Evolutionary conservation across 2,113 vertebrate genomes (phyloP).

Genomic region (Gymnobelideus leadbeateri): DNA sequence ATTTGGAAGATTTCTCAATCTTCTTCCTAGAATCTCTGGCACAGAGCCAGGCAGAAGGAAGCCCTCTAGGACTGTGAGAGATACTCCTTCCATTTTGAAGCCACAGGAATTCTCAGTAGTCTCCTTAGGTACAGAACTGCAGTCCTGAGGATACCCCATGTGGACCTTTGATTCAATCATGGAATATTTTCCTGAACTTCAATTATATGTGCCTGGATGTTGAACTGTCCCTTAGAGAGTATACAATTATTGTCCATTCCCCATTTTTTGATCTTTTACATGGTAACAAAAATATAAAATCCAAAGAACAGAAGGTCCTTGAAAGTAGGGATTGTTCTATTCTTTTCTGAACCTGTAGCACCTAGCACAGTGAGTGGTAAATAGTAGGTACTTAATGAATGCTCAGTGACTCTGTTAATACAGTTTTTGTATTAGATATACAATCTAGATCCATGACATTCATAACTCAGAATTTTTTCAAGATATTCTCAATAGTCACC

Average conservation of each 20-base stretch:
- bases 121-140: neutral
- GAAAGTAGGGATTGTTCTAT: neutral
- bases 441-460: neutral
- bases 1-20: neutral
- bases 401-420: neutral
- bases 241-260: neutral
- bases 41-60: neutral
- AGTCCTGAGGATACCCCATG: neutral
- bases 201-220: neutral
- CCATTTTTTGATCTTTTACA: neutral
- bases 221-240: neutral
- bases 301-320: neutral
- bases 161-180: neutral
- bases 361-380: neutral
- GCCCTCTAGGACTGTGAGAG: neutral
- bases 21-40: neutral
- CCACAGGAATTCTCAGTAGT: neutral
- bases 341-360: neutral
- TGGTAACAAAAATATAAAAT: neutral
- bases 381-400: neutral
- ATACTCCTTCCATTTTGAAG: neutral
- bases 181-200: neutral
- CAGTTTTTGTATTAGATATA: neutral
- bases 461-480: neutral
- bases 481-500: neutral